Evolutionary conservation across 2,888 invertebrate species (phyloP).

Genomic region (Limulus polyphemus): DNA sequence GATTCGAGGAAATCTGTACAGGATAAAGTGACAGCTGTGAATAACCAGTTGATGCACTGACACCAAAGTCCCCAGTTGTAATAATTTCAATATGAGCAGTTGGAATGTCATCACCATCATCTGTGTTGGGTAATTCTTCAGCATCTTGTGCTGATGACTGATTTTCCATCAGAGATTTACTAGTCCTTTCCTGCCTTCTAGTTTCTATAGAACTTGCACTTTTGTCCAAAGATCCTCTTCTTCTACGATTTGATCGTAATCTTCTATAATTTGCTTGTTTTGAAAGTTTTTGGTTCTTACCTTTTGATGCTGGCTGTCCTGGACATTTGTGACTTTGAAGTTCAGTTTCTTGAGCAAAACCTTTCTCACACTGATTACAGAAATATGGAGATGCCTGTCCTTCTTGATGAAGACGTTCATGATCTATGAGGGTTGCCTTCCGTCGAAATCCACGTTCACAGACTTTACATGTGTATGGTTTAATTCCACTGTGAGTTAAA

Average conservation of each 20-base stretch:
- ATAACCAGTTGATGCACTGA: neutral
- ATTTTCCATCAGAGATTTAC: neutral
- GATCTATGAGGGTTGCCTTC: constrained; percentile 35
- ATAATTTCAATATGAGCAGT: constrained; percentile 26
- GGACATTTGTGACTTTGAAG: constrained; percentile 1
- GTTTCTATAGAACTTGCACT: too few relatives aligned
- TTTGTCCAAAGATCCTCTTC: too few relatives aligned
- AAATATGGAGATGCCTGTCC: constrained; percentile 28
- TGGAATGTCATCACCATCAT: constrained; percentile 18
- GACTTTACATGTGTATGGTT: constrained; percentile 35
- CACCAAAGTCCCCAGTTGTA: constrained; percentile 8
- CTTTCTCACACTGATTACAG: constrained; percentile 3
- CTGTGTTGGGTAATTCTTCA: neutral
- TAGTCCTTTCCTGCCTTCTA: neutral
- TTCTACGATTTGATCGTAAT: neutral
- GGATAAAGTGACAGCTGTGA: too few relatives aligned
- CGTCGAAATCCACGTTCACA: constrained; percentile 37
- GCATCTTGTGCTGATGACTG: neutral
- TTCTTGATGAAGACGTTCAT: constrained; percentile 33
- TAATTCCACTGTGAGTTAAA: constrained; percentile 45
- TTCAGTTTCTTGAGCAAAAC: neutral
- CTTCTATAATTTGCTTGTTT: constrained; percentile 1
- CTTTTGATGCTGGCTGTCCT: neutral
- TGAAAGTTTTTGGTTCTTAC: too few relatives aligned
- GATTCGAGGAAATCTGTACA: too few relatives aligned